These are phyloP conservation scores for Psittacula cyanocephala DNA, from an alignment of 2,113 vertebrate genomes.

Conservation along the genomic window DNA sequence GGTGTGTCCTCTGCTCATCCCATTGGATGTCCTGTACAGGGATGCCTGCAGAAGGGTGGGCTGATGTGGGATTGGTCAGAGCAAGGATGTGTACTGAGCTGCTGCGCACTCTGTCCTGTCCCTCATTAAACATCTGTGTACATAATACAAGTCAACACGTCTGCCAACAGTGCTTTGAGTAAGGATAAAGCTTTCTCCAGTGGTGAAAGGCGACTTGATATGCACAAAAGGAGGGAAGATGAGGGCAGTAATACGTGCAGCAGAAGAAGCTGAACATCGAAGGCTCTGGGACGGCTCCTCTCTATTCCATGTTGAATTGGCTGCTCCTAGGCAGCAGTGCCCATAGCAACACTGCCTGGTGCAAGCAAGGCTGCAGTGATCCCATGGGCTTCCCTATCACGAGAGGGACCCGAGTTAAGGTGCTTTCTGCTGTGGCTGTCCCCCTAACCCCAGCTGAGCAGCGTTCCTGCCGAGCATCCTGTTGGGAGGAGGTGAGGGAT, in stretches of 20 bases:
- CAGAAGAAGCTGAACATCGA: neutral
- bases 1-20: no score
- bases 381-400: neutral
- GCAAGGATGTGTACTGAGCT: neutral
- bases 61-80: neutral
- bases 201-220: neutral
- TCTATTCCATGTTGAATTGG: neutral
- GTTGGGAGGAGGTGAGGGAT: neutral
- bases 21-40: neutral
- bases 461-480: neutral
- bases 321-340: slow-evolving; percentile 54
- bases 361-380: neutral
- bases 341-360: slow-evolving; percentile 48
- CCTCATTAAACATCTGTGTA: slow-evolving; percentile 6
- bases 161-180: neutral
- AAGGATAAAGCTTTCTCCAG: neutral
- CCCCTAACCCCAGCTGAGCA: neutral
- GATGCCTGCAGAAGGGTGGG: neutral
- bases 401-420: neutral
- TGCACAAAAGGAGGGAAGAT: neutral
- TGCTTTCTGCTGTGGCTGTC: neutral
- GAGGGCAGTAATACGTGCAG: neutral
- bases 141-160: neutral
- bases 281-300: neutral
- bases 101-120: neutral